phyloP scores from a whole-genome alignment of 1,140 invertebrate species.

The Muscidifurax raptorellus region DNA sequence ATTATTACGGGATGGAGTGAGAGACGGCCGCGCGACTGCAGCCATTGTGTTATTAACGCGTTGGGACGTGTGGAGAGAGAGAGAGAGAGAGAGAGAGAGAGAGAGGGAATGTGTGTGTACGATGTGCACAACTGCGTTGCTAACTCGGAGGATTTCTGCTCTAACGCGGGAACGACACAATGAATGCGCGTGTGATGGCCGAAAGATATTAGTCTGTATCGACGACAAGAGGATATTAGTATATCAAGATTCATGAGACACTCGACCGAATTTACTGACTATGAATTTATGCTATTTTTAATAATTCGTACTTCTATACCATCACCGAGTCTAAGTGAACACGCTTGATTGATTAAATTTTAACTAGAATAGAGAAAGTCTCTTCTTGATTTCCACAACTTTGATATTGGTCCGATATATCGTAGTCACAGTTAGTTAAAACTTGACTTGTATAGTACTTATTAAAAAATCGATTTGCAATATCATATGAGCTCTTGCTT shows the following conservation, averaged over 20 bases:
- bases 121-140: not conserved
- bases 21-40: slow-evolving; percentile 5
- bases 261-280: not conserved
- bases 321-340: too few relatives aligned
- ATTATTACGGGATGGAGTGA: slow-evolving; percentile 31
- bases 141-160: not conserved
- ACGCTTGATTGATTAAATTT: too few relatives aligned
- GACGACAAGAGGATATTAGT: not conserved
- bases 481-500: too few relatives aligned
- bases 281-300: not conserved
- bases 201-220: not conserved
- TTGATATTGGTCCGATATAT: too few relatives aligned
- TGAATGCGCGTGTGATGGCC: not conserved
- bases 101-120: not conserved
- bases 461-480: too few relatives aligned
- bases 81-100: not conserved
- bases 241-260: not conserved
- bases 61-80: not conserved
- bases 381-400: too few relatives aligned
- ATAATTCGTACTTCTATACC: too few relatives aligned
- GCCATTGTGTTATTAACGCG: slow-evolving; percentile 9
- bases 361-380: too few relatives aligned
- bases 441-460: too few relatives aligned
- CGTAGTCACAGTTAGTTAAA: too few relatives aligned
- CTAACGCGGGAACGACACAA: not conserved